These are phyloP conservation scores for Aromia moschata DNA, from an alignment of 2,888 invertebrate genomes.

Conservation along the genomic window DNA sequence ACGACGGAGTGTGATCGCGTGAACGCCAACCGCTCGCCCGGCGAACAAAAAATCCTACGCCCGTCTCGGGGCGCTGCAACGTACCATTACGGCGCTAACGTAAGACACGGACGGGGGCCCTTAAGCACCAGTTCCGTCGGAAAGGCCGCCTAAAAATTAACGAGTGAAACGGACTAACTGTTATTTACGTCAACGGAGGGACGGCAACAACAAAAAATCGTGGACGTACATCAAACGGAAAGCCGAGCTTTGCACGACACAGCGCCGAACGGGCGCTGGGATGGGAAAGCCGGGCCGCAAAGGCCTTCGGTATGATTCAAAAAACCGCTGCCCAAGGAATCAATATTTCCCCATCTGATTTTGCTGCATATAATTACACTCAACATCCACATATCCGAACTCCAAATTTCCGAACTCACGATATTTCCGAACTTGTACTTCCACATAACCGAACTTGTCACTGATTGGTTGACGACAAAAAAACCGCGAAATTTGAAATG, in stretches of 20 bases:
- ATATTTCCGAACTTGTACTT: too few species aligned
- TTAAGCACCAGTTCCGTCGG: constrained; percentile 41
- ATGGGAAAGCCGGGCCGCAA: too few species aligned
- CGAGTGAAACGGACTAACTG: constrained; percentile 47
- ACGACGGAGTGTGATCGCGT: constrained; percentile 48
- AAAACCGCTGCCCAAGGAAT: too few species aligned
- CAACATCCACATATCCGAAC: too few species aligned
- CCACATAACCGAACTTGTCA: too few species aligned
- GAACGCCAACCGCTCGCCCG: constrained; percentile 24
- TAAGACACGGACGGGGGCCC: constrained; percentile 45
- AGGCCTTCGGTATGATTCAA: too few species aligned
- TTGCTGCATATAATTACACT: too few species aligned
- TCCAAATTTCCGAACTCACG: too few species aligned
- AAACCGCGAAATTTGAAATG: too few species aligned
- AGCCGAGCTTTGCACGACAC: constrained; percentile 11
- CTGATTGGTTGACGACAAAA: too few species aligned
- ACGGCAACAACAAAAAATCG: too few species aligned
- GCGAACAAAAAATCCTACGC: constrained; percentile 24
- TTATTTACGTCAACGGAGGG: constrained; percentile 42
- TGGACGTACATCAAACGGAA: constrained; percentile 36
- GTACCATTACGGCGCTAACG: constrained; percentile 43
- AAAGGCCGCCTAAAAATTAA: constrained; percentile 47
- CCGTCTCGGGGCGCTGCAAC: constrained; percentile 34
- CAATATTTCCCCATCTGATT: too few species aligned
- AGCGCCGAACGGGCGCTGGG: not conserved